Evolutionary conservation across 1,140 invertebrate species (phyloP).

Genomic region (Papilio aristodemus): DNA sequence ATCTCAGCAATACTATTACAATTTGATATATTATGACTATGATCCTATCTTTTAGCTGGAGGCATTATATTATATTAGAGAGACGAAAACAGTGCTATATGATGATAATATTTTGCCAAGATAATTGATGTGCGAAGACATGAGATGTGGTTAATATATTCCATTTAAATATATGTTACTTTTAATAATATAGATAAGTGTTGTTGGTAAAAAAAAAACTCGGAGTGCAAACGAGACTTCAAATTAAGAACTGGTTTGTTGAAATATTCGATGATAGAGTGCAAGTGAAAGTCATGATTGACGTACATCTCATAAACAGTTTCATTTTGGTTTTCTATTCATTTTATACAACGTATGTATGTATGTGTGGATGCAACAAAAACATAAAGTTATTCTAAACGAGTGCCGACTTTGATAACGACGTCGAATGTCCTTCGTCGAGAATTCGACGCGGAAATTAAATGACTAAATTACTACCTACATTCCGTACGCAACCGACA

Average conservation of each 20-base stretch:
- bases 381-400: conserved; percentile 40
- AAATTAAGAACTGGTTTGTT: conserved; percentile 68
- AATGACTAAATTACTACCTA: conserved; percentile 63
- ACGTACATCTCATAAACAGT: conserved; percentile 64
- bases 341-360: conserved; percentile 34
- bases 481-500: conserved; percentile 40
- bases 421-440: conserved; percentile 62
- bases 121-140: too few relatives aligned
- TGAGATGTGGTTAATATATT: background rate
- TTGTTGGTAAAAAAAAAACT: conserved; percentile 33
- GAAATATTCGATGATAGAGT: conserved; percentile 74
- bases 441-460: conserved; percentile 69
- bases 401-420: conserved; percentile 44
- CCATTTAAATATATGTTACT: background rate
- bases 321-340: conserved; percentile 64
- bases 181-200: conserved; percentile 16
- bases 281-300: conserved; percentile 77
- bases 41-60: too few relatives aligned
- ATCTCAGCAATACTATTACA: too few relatives aligned
- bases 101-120: background rate
- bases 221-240: conserved; percentile 48
- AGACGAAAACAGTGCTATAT: too few relatives aligned
- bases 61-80: too few relatives aligned
- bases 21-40: too few relatives aligned
- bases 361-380: conserved; percentile 14